Conservation (phyloP, 2,797 vertebrate genomes). For the Tympanoctomys barrerae region DNA sequence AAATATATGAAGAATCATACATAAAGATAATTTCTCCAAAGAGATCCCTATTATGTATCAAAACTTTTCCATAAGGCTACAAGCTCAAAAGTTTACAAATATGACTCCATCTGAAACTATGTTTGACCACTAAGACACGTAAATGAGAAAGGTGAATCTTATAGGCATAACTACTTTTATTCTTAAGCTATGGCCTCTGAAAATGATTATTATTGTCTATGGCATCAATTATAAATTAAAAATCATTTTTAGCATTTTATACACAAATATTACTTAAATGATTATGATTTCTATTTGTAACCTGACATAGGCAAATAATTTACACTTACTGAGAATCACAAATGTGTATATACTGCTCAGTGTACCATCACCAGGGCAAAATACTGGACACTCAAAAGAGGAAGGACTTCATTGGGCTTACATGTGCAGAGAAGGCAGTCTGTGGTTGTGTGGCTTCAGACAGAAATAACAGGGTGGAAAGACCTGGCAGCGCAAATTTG, state of each 20-base stretch:
- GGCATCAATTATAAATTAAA: neutral
- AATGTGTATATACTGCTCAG: neutral
- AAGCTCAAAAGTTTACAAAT: neutral
- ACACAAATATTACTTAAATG: neutral
- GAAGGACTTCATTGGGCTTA: neutral
- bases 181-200: neutral
- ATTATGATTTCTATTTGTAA: neutral
- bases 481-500: neutral
- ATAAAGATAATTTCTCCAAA: neutral
- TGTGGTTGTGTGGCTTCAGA: neutral
- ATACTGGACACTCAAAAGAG: neutral
- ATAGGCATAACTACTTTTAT: neutral
- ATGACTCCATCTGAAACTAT: neutral
- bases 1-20: neutral
- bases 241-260: slow-evolving; percentile 4
- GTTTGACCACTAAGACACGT: neutral
- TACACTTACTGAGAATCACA: neutral
- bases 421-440: neutral
- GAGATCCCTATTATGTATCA: neutral
- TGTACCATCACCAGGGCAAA: neutral
- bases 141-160: neutral
- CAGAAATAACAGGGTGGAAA: neutral
- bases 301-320: neutral
- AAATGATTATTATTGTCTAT: neutral
- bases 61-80: neutral